Conservation (phyloP, 2,113 vertebrate genomes). For the Columba janthina region DNA sequence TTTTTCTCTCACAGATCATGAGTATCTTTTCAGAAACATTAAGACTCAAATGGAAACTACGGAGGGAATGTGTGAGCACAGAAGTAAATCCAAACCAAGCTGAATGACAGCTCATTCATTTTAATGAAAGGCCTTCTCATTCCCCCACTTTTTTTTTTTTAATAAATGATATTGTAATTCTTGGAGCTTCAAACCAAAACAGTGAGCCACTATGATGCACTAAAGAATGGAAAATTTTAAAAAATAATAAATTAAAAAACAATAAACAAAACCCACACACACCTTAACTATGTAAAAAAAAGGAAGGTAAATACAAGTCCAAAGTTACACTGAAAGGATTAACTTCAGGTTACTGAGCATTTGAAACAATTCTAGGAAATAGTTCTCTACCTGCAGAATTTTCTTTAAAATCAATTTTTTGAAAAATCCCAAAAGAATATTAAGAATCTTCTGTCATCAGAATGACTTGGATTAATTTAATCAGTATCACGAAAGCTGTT, state of each 20-base stretch:
- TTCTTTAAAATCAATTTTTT: not conserved
- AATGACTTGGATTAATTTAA: conserved; percentile 36
- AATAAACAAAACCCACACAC: accelerated
- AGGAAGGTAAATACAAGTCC: not conserved
- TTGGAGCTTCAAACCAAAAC: not conserved
- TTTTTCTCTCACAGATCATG: not conserved
- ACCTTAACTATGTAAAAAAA: not conserved
- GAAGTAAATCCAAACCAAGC: not conserved
- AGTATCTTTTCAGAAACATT: not conserved
- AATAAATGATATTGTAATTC: not conserved
- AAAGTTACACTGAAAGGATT: not conserved
- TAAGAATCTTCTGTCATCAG: not conserved
- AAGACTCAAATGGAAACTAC: not conserved
- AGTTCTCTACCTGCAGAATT: not conserved
- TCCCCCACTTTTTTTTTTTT: accelerated
- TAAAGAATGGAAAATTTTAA: not conserved
- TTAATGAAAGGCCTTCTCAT: not conserved
- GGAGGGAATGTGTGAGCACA: accelerated
- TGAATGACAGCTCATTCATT: not conserved
- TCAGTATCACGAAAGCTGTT: not conserved
- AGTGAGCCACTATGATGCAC: not conserved
- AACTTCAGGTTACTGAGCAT: not conserved
- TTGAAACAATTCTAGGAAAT: not conserved
- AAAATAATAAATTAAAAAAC: not conserved
- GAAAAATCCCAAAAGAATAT: not conserved